Evolutionary conservation across 2,888 invertebrate species (phyloP), one percentile per base, ranked within the genome.

Genomic region (Lepidocyrtoides sp.): DNA sequence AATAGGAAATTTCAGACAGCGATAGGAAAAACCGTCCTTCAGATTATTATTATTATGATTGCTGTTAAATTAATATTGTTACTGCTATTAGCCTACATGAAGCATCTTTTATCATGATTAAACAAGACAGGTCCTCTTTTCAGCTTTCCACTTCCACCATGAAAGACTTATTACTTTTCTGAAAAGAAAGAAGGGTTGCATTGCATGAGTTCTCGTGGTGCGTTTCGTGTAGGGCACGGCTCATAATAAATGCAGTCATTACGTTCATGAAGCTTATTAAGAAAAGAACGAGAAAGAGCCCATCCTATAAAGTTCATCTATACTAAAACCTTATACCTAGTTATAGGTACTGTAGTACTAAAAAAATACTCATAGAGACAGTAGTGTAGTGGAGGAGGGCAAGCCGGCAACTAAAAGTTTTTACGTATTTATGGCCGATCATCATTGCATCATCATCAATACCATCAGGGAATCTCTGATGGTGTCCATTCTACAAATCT

Each of bases 401-500:
- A 54, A 88, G 81, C 81, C 88, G 51, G 82, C 88, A 82, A 72
- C 23, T 14, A 87, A 51, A 17, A 17, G 57, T 79, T 77, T 51
- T 81, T 36, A 54, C 69, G 81, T 72, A 82, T 82, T 88, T 88
- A 88, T 88, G 81, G 69, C 88, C 82, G 88, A 88, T 88, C 88
- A 88, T 88, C 88, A 82, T 86, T 75, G 84, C 79, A 87, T 87
- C 69, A 72, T 85, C 79, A 88, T 88, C 69, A 69, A 81, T 44
- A 72, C 66, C 79, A 81, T 79, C 77, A 79, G 63, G 57, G 81
- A 48, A 88, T 81, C 88, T 23, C 72, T 88, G 81, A 72, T 88
- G 88, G 88, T 88, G 88, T 88, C 88, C 81, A 82, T 82, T 17
- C 82, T 51, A 88, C 88, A 88, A 88, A 88, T 88, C 81, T 88